A percentile compares a stretch with the other conserved stretches of the same genome.
Conservation (phyloP, 1,140 invertebrate species). For the Campoletis sonorensis region DNA sequence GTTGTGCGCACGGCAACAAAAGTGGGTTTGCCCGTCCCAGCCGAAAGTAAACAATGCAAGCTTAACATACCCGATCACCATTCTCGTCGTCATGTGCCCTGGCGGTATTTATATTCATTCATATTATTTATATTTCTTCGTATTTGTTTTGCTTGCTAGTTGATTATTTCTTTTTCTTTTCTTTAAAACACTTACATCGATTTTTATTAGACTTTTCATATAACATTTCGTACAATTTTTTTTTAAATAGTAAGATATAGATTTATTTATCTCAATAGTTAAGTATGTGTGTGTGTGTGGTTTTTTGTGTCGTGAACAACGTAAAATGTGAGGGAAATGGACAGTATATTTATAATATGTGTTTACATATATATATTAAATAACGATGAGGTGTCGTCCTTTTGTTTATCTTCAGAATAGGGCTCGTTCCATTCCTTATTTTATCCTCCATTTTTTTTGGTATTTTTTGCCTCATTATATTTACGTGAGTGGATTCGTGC, state of each 20-base stretch:
- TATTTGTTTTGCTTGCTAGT: no score
- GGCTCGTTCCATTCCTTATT: neutral
- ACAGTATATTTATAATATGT: constrained; percentile 27
- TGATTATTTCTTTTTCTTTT: neutral
- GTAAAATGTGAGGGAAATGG: constrained; percentile 10
- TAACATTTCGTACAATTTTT: constrained; percentile 53
- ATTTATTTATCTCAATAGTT: constrained; percentile 44
- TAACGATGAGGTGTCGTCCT: neutral
- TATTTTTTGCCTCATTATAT: neutral
- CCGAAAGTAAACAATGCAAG: no score
- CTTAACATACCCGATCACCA: no score
- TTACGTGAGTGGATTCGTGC: neutral
- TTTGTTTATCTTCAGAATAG: constrained; percentile 10
- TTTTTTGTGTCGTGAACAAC: constrained; percentile 25
- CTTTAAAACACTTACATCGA: constrained; percentile 54
- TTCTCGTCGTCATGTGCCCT: no score
- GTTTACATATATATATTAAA: neutral
- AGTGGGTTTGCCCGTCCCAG: no score
- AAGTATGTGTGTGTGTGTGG: neutral
- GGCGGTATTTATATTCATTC: neutral
- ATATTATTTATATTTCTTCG: neutral
- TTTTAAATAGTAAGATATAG: constrained; percentile 35
- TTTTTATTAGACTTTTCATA: constrained; percentile 51
- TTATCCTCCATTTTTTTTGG: neutral
- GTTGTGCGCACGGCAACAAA: no score